phyloP scores from a whole-genome alignment of 1,140 invertebrate species.

The Drosophila aff. region DNA sequence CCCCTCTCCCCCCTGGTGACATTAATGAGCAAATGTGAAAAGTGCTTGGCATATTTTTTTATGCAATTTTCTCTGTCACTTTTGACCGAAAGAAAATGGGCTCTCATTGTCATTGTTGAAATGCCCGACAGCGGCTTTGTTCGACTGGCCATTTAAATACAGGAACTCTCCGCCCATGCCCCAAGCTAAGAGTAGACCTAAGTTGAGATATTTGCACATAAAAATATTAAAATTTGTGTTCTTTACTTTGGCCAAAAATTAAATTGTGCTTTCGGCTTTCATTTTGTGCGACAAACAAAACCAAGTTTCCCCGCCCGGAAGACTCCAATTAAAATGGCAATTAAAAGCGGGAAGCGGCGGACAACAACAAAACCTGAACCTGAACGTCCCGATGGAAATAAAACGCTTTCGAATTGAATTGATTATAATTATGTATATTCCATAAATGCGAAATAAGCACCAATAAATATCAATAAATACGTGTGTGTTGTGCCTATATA shows the following conservation, averaged over 20 bases:
- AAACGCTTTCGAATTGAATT: slow-evolving; percentile 63
- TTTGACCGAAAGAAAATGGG: slow-evolving; percentile 38
- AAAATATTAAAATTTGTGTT: slow-evolving; percentile 19
- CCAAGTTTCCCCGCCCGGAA: slow-evolving; percentile 24
- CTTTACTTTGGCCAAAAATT: neutral
- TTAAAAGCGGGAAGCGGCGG: slow-evolving; percentile 38
- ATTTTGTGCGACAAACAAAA: slow-evolving; percentile 7
- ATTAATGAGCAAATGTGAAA: slow-evolving; percentile 70
- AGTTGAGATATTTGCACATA: slow-evolving; percentile 5
- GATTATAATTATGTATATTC: slow-evolving; percentile 60
- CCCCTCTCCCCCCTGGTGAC: slow-evolving; percentile 24
- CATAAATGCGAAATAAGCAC: slow-evolving; percentile 29
- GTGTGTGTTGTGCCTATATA: slow-evolving; percentile 9
- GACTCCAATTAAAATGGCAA: slow-evolving; percentile 65
- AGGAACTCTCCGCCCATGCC: neutral
- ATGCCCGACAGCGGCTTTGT: slow-evolving; percentile 14
- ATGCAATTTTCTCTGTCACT: slow-evolving; percentile 39
- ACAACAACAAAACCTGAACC: slow-evolving; percentile 5
- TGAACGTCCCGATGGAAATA: neutral
- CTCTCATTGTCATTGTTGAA: slow-evolving; percentile 33
- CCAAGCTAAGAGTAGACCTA: neutral
- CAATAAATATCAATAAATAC: slow-evolving; percentile 42
- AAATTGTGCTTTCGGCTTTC: neutral
- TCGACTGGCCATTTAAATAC: slow-evolving; percentile 2
- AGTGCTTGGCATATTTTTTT: slow-evolving; percentile 15